phyloP scores from a whole-genome alignment of 2,888 invertebrate genomes.

The Horisme vitalbata region DNA sequence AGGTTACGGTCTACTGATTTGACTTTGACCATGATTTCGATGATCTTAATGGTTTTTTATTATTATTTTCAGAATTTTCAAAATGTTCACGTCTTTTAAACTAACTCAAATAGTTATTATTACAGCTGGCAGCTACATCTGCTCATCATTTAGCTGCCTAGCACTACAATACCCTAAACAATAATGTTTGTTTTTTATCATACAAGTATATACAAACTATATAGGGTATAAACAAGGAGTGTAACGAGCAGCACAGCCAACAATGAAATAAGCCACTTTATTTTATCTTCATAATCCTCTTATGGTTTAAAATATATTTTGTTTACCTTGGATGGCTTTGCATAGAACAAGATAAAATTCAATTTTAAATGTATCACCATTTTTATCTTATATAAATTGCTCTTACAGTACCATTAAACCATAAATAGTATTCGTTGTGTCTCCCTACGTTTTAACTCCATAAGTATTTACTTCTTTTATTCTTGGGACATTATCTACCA shows the following conservation, averaged over 20 bases:
- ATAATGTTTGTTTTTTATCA: no score
- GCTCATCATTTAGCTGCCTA: no score
- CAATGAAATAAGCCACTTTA: no score
- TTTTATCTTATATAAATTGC: conserved; percentile 36
- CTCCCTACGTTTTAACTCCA: conserved; percentile 54
- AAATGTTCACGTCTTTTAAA: no score
- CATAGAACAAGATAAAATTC: conserved; percentile 2
- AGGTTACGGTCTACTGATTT: conserved; percentile 28
- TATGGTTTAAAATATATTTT: conserved; percentile 3
- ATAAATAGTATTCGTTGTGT: conserved; percentile 59
- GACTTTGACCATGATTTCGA: conserved; percentile 21
- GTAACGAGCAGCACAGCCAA: no score
- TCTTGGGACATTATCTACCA: conserved; percentile 30
- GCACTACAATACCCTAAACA: no score
- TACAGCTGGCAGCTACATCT: no score
- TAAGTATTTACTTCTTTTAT: conserved; percentile 55
- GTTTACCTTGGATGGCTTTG: conserved; percentile 8
- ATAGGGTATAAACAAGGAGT: no score
- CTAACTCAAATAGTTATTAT: no score
- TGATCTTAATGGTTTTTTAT: background rate
- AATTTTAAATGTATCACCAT: conserved; percentile 4
- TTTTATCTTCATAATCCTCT: conserved; percentile 3
- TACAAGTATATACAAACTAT: no score
- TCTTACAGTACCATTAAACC: conserved; percentile 54
- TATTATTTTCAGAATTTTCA: background rate